phyloP scores from a whole-genome alignment of 2,113 vertebrate species.

The Pangasianodon gigas region DNA sequence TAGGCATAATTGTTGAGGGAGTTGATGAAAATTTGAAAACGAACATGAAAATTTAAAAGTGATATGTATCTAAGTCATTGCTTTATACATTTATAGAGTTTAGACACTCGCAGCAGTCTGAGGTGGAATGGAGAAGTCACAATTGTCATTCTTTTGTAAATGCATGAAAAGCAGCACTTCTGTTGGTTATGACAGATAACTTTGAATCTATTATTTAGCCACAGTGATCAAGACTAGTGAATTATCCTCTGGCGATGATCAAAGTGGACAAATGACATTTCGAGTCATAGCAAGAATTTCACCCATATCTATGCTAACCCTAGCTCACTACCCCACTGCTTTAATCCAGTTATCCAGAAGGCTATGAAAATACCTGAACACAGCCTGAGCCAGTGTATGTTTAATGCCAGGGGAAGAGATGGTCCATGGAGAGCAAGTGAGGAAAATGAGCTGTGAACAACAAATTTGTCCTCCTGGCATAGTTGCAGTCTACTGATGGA shows the following conservation, averaged over 20 bases:
- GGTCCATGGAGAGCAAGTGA: not conserved
- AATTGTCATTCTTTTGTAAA: not conserved
- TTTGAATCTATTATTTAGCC: not conserved
- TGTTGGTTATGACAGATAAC: not conserved
- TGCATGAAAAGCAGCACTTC: not conserved
- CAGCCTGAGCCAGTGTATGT: slow-evolving; percentile 3
- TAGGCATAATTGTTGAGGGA: not conserved
- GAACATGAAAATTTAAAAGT: not conserved
- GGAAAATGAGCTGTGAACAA: not conserved
- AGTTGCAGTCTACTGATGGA: not conserved
- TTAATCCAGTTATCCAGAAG: slow-evolving; percentile 11
- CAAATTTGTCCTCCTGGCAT: not conserved
- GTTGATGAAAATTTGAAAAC: not conserved
- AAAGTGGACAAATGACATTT: not conserved
- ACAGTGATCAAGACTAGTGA: not conserved
- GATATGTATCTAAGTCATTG: not conserved
- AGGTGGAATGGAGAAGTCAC: not conserved
- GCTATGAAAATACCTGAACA: slow-evolving; percentile 18
- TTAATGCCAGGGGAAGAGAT: not conserved
- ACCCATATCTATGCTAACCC: not conserved
- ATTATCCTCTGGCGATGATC: not conserved
- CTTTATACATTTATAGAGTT: not conserved
- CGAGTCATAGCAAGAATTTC: not conserved
- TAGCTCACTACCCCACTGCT: not conserved
- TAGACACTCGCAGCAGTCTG: not conserved